A percentile compares a stretch with the other conserved stretches of the same genome.
phyloP scores from a whole-genome alignment of 2,797 vertebrate genomes.

The Coregonus sp. region DNA sequence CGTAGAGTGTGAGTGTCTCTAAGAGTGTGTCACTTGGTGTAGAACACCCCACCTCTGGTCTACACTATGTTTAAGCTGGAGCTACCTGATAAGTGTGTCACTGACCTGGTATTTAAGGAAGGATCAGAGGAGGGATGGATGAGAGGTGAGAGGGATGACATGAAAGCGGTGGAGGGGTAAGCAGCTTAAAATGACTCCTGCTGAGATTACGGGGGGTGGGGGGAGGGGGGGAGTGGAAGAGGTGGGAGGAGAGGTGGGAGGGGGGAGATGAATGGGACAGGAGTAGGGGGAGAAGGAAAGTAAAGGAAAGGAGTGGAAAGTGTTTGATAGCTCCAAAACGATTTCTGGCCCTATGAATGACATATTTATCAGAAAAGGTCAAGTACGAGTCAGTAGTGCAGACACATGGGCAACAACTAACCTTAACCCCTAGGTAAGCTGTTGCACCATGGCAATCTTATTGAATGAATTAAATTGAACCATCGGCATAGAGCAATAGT shows the following conservation, averaged over 20 bases:
- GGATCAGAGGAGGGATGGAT: constrained; percentile 3
- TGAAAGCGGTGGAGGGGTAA: not conserved
- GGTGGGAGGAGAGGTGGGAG: not conserved
- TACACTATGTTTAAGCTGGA: constrained; percentile 36
- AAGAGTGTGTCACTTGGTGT: not conserved
- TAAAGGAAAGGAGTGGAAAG: not conserved
- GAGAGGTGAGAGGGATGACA: constrained; percentile 28
- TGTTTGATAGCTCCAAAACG: not conserved
- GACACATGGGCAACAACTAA: not conserved
- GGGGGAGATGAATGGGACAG: not conserved
- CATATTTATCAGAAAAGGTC: not conserved
- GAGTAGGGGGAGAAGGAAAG: not conserved
- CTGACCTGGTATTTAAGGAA: constrained; percentile 40
- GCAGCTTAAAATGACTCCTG: constrained; percentile 22
- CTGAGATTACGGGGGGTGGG: not conserved
- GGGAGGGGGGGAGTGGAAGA: not conserved
- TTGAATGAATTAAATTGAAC: not conserved
- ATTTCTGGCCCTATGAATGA: not conserved
- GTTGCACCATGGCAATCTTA: too few species aligned
- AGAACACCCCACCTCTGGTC: constrained; percentile 41
- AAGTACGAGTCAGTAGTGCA: not conserved
- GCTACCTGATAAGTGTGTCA: constrained; percentile 43
- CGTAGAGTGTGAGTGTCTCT: constrained; percentile 19
- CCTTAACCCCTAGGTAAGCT: not conserved
- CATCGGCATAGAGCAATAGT: not conserved